Base-by-base conservation (phyloP, 2,797 vertebrate species). In the Otolemur crassicaudatus region DNA sequence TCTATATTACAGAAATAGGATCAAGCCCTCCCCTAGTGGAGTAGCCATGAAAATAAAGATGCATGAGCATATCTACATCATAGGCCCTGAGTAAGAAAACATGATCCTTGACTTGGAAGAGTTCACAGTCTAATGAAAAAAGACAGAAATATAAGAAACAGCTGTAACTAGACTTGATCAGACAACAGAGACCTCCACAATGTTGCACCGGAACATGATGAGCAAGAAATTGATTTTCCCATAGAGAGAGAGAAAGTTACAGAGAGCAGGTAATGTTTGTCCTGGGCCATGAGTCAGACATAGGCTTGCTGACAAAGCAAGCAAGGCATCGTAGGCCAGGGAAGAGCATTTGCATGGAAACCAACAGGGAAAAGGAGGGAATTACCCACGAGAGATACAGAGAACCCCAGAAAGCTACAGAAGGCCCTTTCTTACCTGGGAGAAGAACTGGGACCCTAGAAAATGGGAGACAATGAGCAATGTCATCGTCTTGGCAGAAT, bases 151-250 rank as follows among this genome's bases (percentile, higher is more conserved):
- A 40, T 37, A 49, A 90, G 72, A 87, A 96, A 73, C 31, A 73
- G 20, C 88, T 58, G 0, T 69, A 46, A 95, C 27, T 63, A 22
- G 77, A 80, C 53, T 81, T 56, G 87, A 90, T 43, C 40, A 87
- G 61, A 88, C 56, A 82, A 70, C 73, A 81, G 76, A 92, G 84
- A 14, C 12, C 90, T 61, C 61, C 43, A 58, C 22, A 63, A 17
- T 85, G 49, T 19, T 67, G 53, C 87, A 22, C 58, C 37, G 63
- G 84, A 95, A 92, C 77, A 91, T 0, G 14, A 27, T 40, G 20
- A 83, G 87, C n/a, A 70, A 46, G 60, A 92, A 87, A 94, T n/a
- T 53, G 82, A 72, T 92, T 79, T 91, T 88, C 73, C 91, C 23
- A 34, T 87, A 49, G 19, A 84, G 58, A 83, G 72, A 86, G 76